Base-by-base conservation (phyloP, 2,113 vertebrate genomes). In the Sciurus niger region DNA sequence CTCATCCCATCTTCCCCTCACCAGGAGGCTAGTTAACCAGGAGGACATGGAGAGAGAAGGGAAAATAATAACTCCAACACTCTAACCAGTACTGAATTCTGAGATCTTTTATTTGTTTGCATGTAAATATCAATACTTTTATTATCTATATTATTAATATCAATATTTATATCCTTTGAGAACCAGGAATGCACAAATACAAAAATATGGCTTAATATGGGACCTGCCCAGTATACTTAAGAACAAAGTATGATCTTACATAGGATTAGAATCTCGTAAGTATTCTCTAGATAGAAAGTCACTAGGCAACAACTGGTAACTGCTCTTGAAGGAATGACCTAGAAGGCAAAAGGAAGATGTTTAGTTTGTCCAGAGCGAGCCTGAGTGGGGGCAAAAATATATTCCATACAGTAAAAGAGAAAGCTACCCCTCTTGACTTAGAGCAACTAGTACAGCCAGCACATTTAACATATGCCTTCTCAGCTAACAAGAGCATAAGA, bases 111-210 rank as follows among this genome's bases (percentile, higher is more conserved):
- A 96, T 97, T 98, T 92, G n/a, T 96, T 90, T 91, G 37, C 89
- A 79, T 83, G 96, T 97, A 97, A 96, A 95, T 93, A 90, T 79
- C n/a, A 96, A 94, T 78, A 97, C 77, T 96, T 96, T 90, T 93
- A 92, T 94, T 94, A 95, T 20, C 89, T 90, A 77, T 93, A 89
- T 86, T 91, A 94, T 96, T 97, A 93, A 94, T 89, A 84, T 95
- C 63, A 96, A 95, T 89, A 96, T 82, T 94, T 96, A 95, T 84
- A 96, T 68, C 97, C 90, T 93, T 94, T 85, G 68, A 94, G 70
- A 95, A 37, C 76, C 68, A 93, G 13, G 53, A 93, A 93, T 94
- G 28, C 22, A 93, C 80, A 92, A 95, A 72, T 83, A 94, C 24
- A 96, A 90, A 96, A 94, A 43, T 78, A 94, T 82, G 25, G 7